These are phyloP conservation scores for Melipona beecheii DNA, from an alignment of 2,888 invertebrate genomes.

Conservation along the genomic window DNA sequence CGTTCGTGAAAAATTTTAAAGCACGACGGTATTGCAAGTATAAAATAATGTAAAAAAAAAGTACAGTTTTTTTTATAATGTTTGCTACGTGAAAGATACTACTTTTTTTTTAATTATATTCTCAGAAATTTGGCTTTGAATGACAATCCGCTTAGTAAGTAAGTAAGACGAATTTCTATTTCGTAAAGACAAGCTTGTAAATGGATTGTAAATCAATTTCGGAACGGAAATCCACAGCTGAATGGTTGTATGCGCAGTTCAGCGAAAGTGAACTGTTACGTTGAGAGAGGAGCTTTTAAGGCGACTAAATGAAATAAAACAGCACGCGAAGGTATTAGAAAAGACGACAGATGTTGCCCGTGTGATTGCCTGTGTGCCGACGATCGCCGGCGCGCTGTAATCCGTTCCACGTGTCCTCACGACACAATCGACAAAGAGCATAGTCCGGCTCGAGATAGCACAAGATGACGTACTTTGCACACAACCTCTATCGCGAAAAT, in stretches of 20 bases:
- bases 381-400: conserved; percentile 53
- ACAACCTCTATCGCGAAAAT: background rate
- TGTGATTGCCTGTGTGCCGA: conserved; percentile 38
- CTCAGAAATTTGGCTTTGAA: too few relatives aligned
- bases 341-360: conserved; percentile 46
- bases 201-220: too few relatives aligned
- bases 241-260: background rate
- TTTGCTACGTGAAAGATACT: too few relatives aligned
- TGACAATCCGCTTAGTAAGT: too few relatives aligned
- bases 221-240: too few relatives aligned
- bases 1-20: too few relatives aligned
- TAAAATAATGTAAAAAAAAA: too few relatives aligned
- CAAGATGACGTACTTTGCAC: conserved; percentile 36
- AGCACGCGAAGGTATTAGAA: conserved; percentile 19
- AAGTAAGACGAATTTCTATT: too few relatives aligned
- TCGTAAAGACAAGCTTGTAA: too few relatives aligned
- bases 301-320: conserved; percentile 2
- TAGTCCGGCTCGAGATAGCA: conserved; percentile 48
- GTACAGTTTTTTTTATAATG: too few relatives aligned
- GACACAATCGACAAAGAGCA: conserved; percentile 27
- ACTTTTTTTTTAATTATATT: too few relatives aligned
- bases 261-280: conserved; percentile 5
- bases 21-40: too few relatives aligned
- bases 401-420: conserved; percentile 59
- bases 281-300: conserved; percentile 24